Evolutionary conservation across 2,888 invertebrate species (phyloP).

Genomic region (Autographa gamma): DNA sequence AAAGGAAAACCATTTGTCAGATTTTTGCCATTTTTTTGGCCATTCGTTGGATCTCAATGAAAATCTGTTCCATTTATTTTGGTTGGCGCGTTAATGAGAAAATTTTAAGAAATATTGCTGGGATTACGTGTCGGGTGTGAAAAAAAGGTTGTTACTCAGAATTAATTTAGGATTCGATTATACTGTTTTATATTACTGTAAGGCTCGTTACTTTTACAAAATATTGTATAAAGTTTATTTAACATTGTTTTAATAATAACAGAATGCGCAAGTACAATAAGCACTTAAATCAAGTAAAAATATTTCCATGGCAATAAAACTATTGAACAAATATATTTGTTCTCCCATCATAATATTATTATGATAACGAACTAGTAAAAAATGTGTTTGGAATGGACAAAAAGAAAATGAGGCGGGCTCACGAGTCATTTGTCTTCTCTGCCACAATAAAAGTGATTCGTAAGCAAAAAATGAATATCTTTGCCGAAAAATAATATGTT

Average conservation of each 20-base stretch:
- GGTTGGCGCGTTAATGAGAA: conserved; percentile 79
- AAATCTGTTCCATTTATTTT: conserved; percentile 88
- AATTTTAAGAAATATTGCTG: conserved; percentile 65
- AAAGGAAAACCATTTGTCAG: conserved; percentile 89
- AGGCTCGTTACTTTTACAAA: no score
- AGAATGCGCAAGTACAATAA: no score
- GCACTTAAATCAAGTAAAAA: no score
- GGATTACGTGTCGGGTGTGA: conserved; percentile 20
- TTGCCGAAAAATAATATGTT: conserved; percentile 55
- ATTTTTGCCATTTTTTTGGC: conserved; percentile 86
- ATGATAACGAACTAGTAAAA: conserved; percentile 52
- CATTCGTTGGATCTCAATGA: conserved; percentile 84
- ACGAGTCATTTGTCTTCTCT: conserved; percentile 64
- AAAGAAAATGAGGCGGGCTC: conserved; percentile 56
- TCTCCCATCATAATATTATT: conserved; percentile 23
- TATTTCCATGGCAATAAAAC: background rate
- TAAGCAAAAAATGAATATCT: conserved; percentile 54
- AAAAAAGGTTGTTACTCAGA: background rate
- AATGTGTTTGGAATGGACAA: conserved; percentile 54
- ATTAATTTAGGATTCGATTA: background rate
- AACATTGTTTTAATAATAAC: no score
- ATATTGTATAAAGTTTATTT: no score
- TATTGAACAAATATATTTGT: conserved; percentile 7
- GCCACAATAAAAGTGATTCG: conserved; percentile 61
- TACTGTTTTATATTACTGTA: background rate